Evolutionary conservation across 1,140 invertebrate species (phyloP).

Genomic region (Dreissena polymorpha): DNA sequence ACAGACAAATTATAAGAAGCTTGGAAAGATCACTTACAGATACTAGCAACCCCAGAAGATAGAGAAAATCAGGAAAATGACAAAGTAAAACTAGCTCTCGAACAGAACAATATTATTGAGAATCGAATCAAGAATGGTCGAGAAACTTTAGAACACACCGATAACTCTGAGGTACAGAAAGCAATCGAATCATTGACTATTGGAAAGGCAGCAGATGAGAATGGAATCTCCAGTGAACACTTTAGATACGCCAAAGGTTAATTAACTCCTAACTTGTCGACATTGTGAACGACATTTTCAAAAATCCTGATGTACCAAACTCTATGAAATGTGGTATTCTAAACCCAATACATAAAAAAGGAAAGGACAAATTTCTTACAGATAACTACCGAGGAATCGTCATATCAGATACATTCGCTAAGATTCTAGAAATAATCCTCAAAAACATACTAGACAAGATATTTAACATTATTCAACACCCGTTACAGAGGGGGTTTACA

Average conservation of each 20-base stretch:
- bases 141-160: background rate
- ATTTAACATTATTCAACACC: background rate
- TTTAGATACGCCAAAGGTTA: background rate
- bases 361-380: conserved; percentile 2
- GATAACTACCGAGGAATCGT: conserved; percentile 11
- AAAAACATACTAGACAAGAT: background rate
- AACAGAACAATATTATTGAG: conserved; percentile 1
- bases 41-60: background rate
- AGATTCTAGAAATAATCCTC: background rate
- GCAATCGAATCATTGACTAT: background rate
- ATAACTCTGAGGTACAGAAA: background rate
- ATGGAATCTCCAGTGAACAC: conserved; percentile 8
- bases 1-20: background rate
- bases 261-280: background rate
- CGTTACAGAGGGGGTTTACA: conserved; percentile 8
- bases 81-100: background rate
- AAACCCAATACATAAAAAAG: conserved; percentile 8
- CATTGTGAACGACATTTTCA: conserved; percentile 5
- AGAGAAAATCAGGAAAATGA: background rate
- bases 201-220: background rate
- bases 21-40: background rate
- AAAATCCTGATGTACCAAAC: background rate
- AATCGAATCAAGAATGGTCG: background rate
- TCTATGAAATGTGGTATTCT: background rate
- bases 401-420: background rate